Base-by-base conservation (phyloP, 2,797 vertebrate genomes). In the Acanthurus tractus region DNA sequence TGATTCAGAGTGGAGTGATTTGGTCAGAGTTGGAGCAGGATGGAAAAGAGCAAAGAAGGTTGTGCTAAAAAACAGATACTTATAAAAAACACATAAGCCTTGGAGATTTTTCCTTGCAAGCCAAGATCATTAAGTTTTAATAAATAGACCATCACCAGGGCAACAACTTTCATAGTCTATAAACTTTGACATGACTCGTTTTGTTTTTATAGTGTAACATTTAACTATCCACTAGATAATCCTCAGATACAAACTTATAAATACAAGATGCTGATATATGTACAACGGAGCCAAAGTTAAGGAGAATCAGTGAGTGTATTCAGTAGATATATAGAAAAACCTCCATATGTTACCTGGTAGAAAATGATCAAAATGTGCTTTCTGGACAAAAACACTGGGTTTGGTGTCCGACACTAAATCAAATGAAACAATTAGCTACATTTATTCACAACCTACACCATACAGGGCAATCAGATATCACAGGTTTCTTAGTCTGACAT, bases 121-220 rank as follows among this genome's bases (percentile, higher is more conserved):
- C 50, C 56, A 81, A 74, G 86, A 80, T 80, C 74, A 88, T 87
- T 87, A 75, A 7, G 49, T 68, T 78, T 87, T 82, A 79, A 88
- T 87, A 78, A 89, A 86, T 79, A 75, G 53, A 78, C 56, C 50
- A 78, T 63, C 1, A 3, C 36, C 45, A 40, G 20, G 50, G 56
- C 79, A 78, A 74, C 85, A 84, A 81, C 82, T 61, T 61, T 70
- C 65, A 17, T 38, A 69, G 49, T 78, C 75, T 80, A 45, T 76
- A 78, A 85, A 82, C 66, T 63, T 66, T 59, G 59, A 72, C 68
- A 67, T 17, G 12, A 29, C 38, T 79, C 29, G 25, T 49, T 74
- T 83, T 69, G 45, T 83, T 81, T 71, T 78, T 76, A 78, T 59
- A 14, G 61, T 81, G 71, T 55, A 67, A 81, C 54, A 72, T 42